Evolutionary conservation across 2,888 invertebrate species (phyloP).

Genomic region (Drosophila formosana): DNA sequence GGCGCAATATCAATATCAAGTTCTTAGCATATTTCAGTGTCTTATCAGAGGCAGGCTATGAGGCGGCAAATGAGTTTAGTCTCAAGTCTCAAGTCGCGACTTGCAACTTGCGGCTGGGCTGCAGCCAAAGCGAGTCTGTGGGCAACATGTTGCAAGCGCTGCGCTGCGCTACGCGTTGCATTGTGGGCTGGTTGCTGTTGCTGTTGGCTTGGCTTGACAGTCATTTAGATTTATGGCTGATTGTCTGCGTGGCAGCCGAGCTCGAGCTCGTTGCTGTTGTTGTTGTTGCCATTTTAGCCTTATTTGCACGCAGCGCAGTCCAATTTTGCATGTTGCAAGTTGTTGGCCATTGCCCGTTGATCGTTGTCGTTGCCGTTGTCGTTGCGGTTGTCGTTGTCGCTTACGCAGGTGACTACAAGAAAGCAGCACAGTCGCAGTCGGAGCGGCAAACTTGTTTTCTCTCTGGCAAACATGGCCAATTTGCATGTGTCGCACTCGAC

Average conservation of each 20-base stretch:
- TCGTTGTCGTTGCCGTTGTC: constrained; percentile 29
- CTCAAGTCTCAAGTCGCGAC: constrained; percentile 7
- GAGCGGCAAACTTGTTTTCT: constrained; percentile 72
- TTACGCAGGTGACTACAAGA: constrained; percentile 80
- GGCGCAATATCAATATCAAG: constrained; percentile 81
- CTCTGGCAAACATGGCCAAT: constrained; percentile 76
- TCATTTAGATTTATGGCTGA: constrained; percentile 82
- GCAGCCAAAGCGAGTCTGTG: constrained; percentile 21
- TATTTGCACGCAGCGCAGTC: constrained; percentile 80
- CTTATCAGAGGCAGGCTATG: constrained; percentile 71
- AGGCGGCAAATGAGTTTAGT: constrained; percentile 69
- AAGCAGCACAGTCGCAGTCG: constrained; percentile 46
- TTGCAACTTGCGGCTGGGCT: not conserved
- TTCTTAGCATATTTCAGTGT: constrained; percentile 73
- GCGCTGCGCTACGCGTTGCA: constrained; percentile 39
- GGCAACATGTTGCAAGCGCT: constrained; percentile 66
- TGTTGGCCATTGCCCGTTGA: constrained; percentile 22
- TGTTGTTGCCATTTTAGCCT: constrained; percentile 65
- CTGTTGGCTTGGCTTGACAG: constrained; percentile 73
- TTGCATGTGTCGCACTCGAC: constrained; percentile 79
- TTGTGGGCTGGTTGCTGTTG: constrained; percentile 61
- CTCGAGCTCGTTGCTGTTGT: constrained; percentile 30
- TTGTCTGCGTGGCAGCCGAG: constrained; percentile 73
- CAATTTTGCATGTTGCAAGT: constrained; percentile 72
- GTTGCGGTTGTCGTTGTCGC: constrained; percentile 72